Base-by-base conservation (phyloP, 2,113 vertebrate species). In the Ageneiosus marmoratus region DNA sequence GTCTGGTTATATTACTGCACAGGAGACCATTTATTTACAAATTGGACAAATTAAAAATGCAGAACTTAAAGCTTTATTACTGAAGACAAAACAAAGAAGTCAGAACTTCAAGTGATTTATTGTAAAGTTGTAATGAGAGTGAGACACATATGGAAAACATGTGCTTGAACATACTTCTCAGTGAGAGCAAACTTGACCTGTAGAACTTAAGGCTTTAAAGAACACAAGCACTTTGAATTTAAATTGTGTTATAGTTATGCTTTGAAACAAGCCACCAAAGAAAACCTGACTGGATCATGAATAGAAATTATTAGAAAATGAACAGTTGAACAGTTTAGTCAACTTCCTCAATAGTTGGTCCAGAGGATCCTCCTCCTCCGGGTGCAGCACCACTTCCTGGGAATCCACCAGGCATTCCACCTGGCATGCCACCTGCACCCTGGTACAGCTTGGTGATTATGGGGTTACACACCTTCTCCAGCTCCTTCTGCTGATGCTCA, bases 401-500 rank as follows among this genome's bases (percentile, higher is more conserved):
- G 58, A 94, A 93, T 3, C 95, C 89, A 0, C 96, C 94, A 0
- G 96, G 95, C 95, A 96, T 95, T 1, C 89, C 89, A 16, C 83
- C 90, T 0, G 89, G 89, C 82, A 88, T 56, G 1, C 90, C 91
- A 0, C 92, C 92, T 0, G 92, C 83, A 75, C 82, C 83, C 85
- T 94, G 93, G 90, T 95, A 94, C 80, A 94, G 89, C 80, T 94
- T 94, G 86, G 93, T 93, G 87, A 94, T 90, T 84, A 95, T 87
- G 20, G 92, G 93, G 86, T 92, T 94, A 29, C 94, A 94, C 53
- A 94, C 15, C 83, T 93, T 93, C 90, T 98, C 97, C 89, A 98
- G 88, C 84, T 98, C 96, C 29, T 97, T 98, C 92, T 97, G 96
- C 84, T 97, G 96, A 80, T 98, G 96, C 83, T 98, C 96, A 82